A percentile compares a stretch with the other conserved stretches of the same genome.
These are phyloP conservation scores for Nebria salina DNA, from an alignment of 2,888 invertebrate species.

Conservation along the genomic window DNA sequence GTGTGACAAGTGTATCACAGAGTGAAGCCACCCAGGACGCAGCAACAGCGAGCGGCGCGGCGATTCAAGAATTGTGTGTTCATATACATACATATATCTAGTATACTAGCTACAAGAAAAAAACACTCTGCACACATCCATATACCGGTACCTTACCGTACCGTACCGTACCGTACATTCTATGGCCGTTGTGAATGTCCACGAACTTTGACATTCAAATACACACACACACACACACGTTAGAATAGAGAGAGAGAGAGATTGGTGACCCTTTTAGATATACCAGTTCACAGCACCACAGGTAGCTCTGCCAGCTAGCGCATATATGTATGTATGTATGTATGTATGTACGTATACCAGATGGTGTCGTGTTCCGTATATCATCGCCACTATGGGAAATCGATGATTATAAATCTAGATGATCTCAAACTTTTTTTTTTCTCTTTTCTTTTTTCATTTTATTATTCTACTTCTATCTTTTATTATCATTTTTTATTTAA, in stretches of 20 bases:
- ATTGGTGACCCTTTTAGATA: constrained; percentile 29
- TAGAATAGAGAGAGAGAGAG: background rate
- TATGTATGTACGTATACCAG: background rate
- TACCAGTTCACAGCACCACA: constrained; percentile 28
- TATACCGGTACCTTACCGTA: background rate
- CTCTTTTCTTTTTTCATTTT: background rate
- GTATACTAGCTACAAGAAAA: background rate
- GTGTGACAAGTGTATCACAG: constrained; percentile 20
- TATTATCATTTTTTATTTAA: too few relatives aligned
- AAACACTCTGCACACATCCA: background rate
- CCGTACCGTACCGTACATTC: background rate
- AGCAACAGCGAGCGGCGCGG: background rate
- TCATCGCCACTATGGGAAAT: background rate
- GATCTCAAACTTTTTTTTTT: background rate
- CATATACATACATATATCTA: too few relatives aligned
- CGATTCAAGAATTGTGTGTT: background rate
- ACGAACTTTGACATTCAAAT: constrained; percentile 36
- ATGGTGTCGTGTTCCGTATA: background rate
- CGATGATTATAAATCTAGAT: background rate
- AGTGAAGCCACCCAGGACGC: constrained; percentile 10
- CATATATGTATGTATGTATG: background rate
- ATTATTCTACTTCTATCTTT: background rate
- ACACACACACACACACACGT: constrained; percentile 13
- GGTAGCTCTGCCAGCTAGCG: constrained; percentile 15
- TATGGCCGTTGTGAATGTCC: background rate